Evolutionary conservation across 2,113 vertebrate species (phyloP).

Genomic region (Carlito syrichta): DNA sequence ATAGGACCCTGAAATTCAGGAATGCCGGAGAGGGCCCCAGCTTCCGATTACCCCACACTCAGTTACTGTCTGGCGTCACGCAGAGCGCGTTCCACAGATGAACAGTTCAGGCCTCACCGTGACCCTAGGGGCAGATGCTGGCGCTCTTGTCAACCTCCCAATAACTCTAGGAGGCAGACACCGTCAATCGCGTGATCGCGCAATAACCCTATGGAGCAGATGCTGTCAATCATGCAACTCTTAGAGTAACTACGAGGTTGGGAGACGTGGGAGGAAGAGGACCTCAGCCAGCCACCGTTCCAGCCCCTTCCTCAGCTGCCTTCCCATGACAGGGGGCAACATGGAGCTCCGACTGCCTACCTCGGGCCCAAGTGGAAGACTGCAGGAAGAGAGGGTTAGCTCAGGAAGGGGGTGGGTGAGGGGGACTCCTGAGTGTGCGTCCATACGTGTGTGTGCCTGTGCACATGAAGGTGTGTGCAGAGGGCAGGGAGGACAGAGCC

Average conservation of each 20-base stretch:
- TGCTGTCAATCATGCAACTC: not conserved
- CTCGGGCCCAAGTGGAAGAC: not conserved
- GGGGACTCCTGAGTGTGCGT: rapidly evolving
- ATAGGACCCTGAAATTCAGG: not conserved
- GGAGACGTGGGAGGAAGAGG: no score
- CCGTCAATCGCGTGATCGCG: no score
- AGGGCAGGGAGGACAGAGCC: not conserved
- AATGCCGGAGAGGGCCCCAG: not conserved
- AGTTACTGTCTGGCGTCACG: rapidly evolving
- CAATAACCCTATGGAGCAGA: no score
- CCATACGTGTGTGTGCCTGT: rapidly evolving
- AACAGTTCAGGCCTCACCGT: rapidly evolving
- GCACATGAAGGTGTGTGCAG: rapidly evolving
- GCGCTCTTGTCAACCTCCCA: no score
- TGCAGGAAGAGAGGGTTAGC: not conserved
- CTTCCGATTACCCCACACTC: rapidly evolving
- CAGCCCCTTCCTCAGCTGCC: not conserved
- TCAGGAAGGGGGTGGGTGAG: not conserved
- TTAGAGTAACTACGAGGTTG: no score
- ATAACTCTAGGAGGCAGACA: no score
- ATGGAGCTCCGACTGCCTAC: not conserved
- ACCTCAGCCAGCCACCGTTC: not conserved
- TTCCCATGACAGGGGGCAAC: not conserved
- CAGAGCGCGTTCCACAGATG: not conserved
- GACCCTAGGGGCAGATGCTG: no score